Percentiles rank a stretch among this genome's conserved stretches.
Evolutionary conservation across 2,113 vertebrate genomes (phyloP).

Genomic region (Scytalopus superciliaris): DNA sequence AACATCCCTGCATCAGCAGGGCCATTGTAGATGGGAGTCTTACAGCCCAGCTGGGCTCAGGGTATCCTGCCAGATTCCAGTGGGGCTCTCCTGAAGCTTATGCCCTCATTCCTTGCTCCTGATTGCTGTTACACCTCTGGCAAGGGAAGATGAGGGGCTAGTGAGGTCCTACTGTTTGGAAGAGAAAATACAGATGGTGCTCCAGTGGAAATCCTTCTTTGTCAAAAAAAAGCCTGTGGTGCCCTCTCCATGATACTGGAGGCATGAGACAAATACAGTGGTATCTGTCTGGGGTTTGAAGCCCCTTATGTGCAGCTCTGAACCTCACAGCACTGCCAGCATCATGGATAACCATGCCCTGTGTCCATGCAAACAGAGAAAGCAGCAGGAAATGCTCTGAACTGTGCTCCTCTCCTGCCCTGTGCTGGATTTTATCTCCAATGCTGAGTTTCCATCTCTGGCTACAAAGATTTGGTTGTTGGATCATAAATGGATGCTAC

Average conservation of each 20-base stretch:
- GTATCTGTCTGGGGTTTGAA: background rate
- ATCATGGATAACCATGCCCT: rapidly evolving
- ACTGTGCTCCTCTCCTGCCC: background rate
- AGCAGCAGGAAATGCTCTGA: background rate
- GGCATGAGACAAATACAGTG: rapidly evolving
- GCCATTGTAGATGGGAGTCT: rapidly evolving
- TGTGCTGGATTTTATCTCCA: background rate
- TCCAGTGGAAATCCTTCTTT: background rate
- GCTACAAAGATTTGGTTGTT: background rate
- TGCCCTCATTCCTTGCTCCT: background rate
- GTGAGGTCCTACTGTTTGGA: background rate
- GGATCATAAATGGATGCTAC: background rate
- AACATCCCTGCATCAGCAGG: background rate
- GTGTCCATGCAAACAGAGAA: background rate
- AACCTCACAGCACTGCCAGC: background rate
- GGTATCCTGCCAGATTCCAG: background rate
- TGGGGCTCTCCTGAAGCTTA: background rate
- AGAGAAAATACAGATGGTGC: background rate
- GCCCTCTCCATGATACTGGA: background rate
- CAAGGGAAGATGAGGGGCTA: background rate
- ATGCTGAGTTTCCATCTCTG: background rate
- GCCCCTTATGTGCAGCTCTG: background rate
- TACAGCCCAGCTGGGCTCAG: background rate
- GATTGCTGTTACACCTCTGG: background rate
- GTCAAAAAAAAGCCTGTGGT: background rate